phyloP scores from a whole-genome alignment of 2,113 vertebrate genomes.

The Percopsis transmontana region DNA sequence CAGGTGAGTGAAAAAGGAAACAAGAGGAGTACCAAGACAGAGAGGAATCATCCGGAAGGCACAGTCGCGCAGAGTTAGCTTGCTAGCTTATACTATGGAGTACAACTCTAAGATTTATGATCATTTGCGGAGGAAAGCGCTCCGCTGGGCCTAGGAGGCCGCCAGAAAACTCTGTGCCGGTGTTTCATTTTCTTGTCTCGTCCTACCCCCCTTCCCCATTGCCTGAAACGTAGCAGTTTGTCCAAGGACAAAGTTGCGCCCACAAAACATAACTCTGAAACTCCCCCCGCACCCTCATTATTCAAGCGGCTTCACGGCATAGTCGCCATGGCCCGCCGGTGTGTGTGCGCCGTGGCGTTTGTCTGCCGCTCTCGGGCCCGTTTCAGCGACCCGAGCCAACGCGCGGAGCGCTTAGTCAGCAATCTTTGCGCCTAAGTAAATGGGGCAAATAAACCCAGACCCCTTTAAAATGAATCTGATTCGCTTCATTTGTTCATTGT shows the following conservation, averaged over 20 bases:
- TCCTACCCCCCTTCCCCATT: slow-evolving; percentile 40
- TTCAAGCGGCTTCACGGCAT: slow-evolving; percentile 4
- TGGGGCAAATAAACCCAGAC: slow-evolving; percentile 18
- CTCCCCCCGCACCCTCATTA: slow-evolving; percentile 13
- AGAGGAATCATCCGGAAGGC: slow-evolving; percentile 42
- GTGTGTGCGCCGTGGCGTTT: not conserved
- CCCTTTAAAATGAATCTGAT: slow-evolving; percentile 17
- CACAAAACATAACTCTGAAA: slow-evolving; percentile 31
- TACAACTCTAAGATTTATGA: slow-evolving; percentile 65
- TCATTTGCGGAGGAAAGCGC: slow-evolving; percentile 35
- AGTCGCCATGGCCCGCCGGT: no score
- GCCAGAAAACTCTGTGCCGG: slow-evolving; percentile 38
- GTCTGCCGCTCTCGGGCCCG: not conserved
- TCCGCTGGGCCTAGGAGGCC: slow-evolving; percentile 36
- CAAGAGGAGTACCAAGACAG: slow-evolving; percentile 17
- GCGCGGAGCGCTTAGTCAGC: slow-evolving; percentile 9
- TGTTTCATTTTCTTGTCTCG: slow-evolving; percentile 52
- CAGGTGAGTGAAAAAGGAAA: slow-evolving; percentile 42
- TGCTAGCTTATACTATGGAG: slow-evolving; percentile 41
- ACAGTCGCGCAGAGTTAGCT: not conserved
- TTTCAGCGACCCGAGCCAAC: slow-evolving; percentile 3
- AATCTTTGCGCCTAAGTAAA: slow-evolving; percentile 8
- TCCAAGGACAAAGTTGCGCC: slow-evolving; percentile 47
- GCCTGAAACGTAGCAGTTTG: slow-evolving; percentile 37
- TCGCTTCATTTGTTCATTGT: slow-evolving; percentile 49